Evolutionary conservation across 2,888 invertebrate species (phyloP), one percentile per base, ranked within the genome.

Genomic region (Rosalia funebris): DNA sequence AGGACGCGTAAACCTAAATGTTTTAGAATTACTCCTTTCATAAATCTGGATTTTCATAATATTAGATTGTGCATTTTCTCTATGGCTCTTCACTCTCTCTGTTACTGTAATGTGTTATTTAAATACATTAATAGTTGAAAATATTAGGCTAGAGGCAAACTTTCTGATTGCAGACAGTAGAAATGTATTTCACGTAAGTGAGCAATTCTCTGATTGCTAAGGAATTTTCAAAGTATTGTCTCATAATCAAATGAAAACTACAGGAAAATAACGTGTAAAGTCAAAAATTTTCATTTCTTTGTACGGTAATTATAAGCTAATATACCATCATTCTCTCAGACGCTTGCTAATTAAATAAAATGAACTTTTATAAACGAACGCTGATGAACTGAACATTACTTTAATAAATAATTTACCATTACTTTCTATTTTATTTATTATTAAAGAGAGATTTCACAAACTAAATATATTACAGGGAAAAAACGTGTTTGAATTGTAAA

Each of bases 401-500:
- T 39, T 3, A 12, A 12, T 39, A 39, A 39, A 39, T 39, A 39
- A 39, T 39, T 39, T 1, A 39, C 12, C 14, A 14, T 39, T 39
- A 12, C 39, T 39, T 39, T 12, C 14, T 39, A 39, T 39, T 5
- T 39, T 14, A 39, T 39, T 11, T 39, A 39, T 25, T 25, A 25
- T 3, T 25, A 25, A 25, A 25, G 25, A 25, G 7, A 25, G 7
- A 25, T 25, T 7, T 25, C 25, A 25, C 25, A 25, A 25, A 39
- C 39, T 39, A 39, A 1, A 7, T 39, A 39, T 12, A 1, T 39
- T 39, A 39, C 39, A 39, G 11, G 39, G 39, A 39, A 39, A 39
- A 39, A 39, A 39, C 39, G 39, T 39, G 39, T 39, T 39, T 12
- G 14, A 39, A 39, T 2, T 4, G 39, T 11, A 2, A 9, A 4